Percentiles rank a stretch among this genome's conserved stretches.
These are phyloP conservation scores for Charaxes varanes DNA, from an alignment of 1,140 invertebrate genomes.

Conservation along the genomic window DNA sequence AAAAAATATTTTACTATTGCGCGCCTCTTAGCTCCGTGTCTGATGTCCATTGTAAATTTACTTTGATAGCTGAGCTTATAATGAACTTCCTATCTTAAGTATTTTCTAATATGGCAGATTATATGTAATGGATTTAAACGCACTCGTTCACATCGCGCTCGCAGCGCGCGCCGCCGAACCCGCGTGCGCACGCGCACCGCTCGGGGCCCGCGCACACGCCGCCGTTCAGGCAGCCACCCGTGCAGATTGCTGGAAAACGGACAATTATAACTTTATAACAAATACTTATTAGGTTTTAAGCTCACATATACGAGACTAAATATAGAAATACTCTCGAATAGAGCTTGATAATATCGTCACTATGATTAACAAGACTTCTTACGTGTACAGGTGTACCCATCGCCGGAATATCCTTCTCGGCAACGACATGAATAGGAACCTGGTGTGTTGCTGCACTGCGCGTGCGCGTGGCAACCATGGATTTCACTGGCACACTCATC, in stretches of 20 bases:
- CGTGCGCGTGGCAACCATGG: constrained; percentile 85
- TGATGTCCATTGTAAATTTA: no score
- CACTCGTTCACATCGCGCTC: constrained; percentile 94
- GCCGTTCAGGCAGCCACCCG: constrained; percentile 87
- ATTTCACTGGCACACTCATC: constrained; percentile 84
- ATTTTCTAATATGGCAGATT: no score
- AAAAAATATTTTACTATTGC: no score
- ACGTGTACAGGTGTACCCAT: constrained; percentile 89
- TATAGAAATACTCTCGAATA: no score
- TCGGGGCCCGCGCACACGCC: constrained; percentile 86
- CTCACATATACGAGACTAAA: no score
- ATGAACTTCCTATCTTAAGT: no score
- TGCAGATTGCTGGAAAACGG: constrained; percentile 81
- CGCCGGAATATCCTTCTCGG: constrained; percentile 85
- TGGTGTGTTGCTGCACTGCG: constrained; percentile 88
- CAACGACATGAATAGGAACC: constrained; percentile 91
- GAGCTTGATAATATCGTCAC: no score
- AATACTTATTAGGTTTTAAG: no score
- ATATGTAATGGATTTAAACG: no score
- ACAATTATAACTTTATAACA: not conserved
- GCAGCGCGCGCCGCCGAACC: constrained; percentile 87
- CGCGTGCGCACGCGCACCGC: constrained; percentile 85
- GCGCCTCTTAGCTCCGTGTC: no score
- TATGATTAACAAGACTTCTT: constrained; percentile 66
- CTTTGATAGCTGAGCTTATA: no score